These are phyloP conservation scores for Maniola jurtina DNA, from an alignment of 1,140 invertebrate species.

Conservation along the genomic window DNA sequence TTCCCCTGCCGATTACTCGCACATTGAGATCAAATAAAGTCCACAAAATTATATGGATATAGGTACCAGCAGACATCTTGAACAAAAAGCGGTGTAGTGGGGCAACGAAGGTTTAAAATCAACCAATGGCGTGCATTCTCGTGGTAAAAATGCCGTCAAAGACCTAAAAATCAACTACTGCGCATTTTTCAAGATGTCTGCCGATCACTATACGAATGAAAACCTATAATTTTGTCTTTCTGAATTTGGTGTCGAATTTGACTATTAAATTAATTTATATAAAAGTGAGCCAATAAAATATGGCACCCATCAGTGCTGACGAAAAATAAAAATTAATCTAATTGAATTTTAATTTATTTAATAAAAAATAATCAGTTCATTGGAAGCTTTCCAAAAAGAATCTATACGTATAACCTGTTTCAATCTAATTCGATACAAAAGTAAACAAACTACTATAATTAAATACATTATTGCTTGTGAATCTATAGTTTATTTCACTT, in stretches of 20 bases:
- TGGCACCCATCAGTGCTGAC: conserved; percentile 73
- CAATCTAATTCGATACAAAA: conserved; percentile 10
- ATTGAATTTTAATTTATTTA: conserved; percentile 55
- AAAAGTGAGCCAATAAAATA: conserved; percentile 75
- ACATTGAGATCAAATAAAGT: conserved; percentile 70
- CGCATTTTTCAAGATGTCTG: too few relatives aligned
- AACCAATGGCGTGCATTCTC: too few relatives aligned
- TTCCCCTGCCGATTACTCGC: conserved; percentile 40
- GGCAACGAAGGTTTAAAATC: too few relatives aligned
- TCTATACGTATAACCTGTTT: conserved; percentile 25
- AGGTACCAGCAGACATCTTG: conserved; percentile 8
- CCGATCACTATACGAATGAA: background rate
- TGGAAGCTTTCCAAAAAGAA: conserved; percentile 62
- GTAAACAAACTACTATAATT: background rate
- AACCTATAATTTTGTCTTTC: conserved; percentile 58
- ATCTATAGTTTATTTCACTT: background rate
- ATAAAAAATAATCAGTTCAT: conserved; percentile 73
- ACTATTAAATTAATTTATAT: conserved; percentile 66
- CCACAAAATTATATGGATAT: conserved; percentile 52
- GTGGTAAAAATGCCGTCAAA: too few relatives aligned
- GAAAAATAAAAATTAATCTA: conserved; percentile 61
- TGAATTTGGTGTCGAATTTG: conserved; percentile 74
- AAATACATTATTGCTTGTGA: conserved; percentile 6
- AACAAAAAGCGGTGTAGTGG: too few relatives aligned
- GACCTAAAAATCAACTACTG: too few relatives aligned